A percentile compares a stretch with the other conserved stretches of the same genome.
phyloP scores from a whole-genome alignment of 92 coral and sea anemone species.

The Actinostola sp. region DNA sequence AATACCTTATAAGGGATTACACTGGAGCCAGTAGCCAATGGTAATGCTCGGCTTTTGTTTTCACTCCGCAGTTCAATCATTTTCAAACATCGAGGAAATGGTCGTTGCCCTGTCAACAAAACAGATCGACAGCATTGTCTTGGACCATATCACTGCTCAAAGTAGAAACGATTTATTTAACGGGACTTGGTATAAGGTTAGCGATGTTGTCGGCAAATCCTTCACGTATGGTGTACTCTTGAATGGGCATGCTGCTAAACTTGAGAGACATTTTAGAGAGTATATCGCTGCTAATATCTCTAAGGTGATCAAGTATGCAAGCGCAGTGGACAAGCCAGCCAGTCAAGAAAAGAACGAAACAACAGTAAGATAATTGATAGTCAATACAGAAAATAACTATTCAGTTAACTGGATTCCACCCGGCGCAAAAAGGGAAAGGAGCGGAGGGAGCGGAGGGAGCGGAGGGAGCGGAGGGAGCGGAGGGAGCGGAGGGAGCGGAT shows the following conservation, averaged over 20 bases:
- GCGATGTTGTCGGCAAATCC: constrained; percentile 28
- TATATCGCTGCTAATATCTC: constrained; percentile 15
- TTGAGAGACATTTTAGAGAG: constrained; percentile 39
- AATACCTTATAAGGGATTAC: too few relatives aligned
- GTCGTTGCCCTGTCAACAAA: constrained; percentile 25
- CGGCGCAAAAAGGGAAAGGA: neutral
- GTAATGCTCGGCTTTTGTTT: neutral
- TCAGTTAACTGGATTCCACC: neutral
- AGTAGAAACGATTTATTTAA: constrained; percentile 51
- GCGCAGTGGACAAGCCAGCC: constrained; percentile 1
- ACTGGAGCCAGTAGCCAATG: too few relatives aligned
- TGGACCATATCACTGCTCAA: constrained; percentile 56
- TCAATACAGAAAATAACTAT: neutral
- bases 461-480: too few relatives aligned
- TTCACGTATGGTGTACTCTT: constrained; percentile 57
- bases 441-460: too few relatives aligned
- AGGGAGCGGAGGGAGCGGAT: too few relatives aligned
- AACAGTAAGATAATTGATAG: neutral
- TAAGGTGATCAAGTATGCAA: neutral
- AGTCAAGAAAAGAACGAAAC: neutral
- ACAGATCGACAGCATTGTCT: constrained; percentile 27
- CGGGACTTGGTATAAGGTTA: constrained; percentile 53
- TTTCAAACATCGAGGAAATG: constrained; percentile 27
- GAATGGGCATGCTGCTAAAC: constrained; percentile 41
- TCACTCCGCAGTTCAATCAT: constrained; percentile 24